phyloP scores from a whole-genome alignment of 2,113 vertebrate genomes.

The Tragelaphus strepsiceros region DNA sequence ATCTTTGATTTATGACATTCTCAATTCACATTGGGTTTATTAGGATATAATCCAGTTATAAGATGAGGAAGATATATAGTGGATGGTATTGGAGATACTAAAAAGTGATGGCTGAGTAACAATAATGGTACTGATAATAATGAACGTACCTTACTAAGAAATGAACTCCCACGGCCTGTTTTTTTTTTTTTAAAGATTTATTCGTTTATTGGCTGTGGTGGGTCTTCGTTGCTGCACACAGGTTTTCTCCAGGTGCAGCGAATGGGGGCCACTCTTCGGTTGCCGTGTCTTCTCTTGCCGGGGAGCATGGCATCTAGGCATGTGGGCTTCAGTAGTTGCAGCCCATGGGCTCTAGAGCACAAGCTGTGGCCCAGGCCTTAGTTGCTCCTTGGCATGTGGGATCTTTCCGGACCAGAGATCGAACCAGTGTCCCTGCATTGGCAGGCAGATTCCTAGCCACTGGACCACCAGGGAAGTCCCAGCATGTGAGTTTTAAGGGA shows the following conservation, averaged over 20 bases:
- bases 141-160: neutral
- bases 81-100: neutral
- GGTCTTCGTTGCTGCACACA: neutral
- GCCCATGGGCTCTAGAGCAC: neutral
- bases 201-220: neutral
- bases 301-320: accelerated
- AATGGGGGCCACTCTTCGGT: neutral
- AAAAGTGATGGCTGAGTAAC: neutral
- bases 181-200: neutral
- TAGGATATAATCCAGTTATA: no score
- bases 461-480: neutral
- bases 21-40: neutral
- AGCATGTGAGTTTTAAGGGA: neutral
- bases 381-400: neutral
- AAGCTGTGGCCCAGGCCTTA: neutral
- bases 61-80: neutral
- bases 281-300: neutral
- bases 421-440: neutral
- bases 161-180: neutral
- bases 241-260: neutral
- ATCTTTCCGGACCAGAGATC: neutral
- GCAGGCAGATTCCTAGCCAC: neutral
- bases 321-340: accelerated
- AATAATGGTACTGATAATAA: neutral
- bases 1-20: neutral